A percentile compares a stretch with the other conserved stretches of the same genome.
These are phyloP conservation scores for Lycaon pictus DNA, from an alignment of 2,113 vertebrate species.

Conservation along the genomic window DNA sequence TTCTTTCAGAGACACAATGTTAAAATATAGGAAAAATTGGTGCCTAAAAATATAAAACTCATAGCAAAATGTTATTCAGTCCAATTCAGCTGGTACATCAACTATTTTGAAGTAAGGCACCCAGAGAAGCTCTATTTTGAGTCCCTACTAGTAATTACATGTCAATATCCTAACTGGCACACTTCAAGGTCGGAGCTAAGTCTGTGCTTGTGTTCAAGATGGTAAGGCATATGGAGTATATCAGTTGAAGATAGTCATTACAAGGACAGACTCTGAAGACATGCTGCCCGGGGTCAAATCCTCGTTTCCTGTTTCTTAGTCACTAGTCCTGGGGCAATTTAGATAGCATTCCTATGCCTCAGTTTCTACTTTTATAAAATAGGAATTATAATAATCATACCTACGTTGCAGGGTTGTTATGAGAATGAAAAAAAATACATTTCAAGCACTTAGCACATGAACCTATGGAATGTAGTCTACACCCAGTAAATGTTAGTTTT, in stretches of 20 bases:
- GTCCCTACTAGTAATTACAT: slow-evolving; percentile 46
- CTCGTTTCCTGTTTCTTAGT: neutral
- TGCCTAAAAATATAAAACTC: neutral
- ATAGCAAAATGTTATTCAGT: slow-evolving; percentile 55
- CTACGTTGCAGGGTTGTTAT: neutral
- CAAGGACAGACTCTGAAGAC: neutral
- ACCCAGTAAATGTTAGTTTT: neutral
- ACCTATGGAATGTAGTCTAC: neutral
- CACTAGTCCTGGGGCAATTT: neutral
- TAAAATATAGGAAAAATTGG: slow-evolving; percentile 31
- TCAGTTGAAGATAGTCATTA: neutral
- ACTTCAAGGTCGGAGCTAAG: slow-evolving; percentile 60
- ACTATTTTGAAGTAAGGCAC: slow-evolving; percentile 44
- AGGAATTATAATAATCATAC: neutral
- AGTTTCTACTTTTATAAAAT: neutral
- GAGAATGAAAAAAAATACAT: neutral
- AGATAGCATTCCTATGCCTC: neutral
- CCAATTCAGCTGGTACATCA: slow-evolving; percentile 47
- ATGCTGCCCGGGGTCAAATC: neutral
- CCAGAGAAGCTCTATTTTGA: neutral
- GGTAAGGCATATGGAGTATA: neutral
- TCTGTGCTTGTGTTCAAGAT: neutral
- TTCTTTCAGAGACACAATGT: neutral
- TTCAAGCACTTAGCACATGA: neutral
- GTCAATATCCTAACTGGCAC: neutral